Conservation (phyloP, 2,888 invertebrate species). For the Zeuzera pyrina region DNA sequence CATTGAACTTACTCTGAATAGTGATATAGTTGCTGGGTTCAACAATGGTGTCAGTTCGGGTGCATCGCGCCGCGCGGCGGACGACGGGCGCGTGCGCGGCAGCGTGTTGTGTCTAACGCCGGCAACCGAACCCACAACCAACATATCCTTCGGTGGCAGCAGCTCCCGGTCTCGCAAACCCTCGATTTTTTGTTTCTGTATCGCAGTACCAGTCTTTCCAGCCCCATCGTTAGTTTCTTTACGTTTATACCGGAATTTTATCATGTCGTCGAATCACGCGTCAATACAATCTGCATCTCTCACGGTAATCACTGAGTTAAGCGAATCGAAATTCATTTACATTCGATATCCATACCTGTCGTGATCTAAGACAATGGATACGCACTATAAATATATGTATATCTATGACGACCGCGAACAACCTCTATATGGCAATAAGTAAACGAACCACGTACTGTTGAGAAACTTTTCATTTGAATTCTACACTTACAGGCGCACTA, state of each 20-base stretch:
- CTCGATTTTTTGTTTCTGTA: slow-evolving; percentile 66
- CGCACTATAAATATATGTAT: slow-evolving; percentile 49
- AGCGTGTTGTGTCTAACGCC: slow-evolving; percentile 61
- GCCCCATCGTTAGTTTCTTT: slow-evolving; percentile 62
- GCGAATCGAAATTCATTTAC: slow-evolving; percentile 28
- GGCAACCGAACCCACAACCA: slow-evolving; percentile 48
- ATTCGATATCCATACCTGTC: slow-evolving; percentile 40
- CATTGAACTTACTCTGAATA: slow-evolving; percentile 69
- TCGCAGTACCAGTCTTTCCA: slow-evolving; percentile 38
- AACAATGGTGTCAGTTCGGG: slow-evolving; percentile 33
- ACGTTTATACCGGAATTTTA: slow-evolving; percentile 78
- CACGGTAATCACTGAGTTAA: slow-evolving; percentile 18
- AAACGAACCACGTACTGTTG: slow-evolving; percentile 52
- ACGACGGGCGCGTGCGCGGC: slow-evolving; percentile 50
- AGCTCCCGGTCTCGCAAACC: slow-evolving; percentile 55
- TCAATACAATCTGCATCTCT: slow-evolving; percentile 53
- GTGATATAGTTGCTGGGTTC: slow-evolving; percentile 46
- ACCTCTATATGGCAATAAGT: slow-evolving; percentile 54
- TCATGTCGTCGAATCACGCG: slow-evolving; percentile 70
- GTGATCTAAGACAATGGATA: slow-evolving; percentile 52
- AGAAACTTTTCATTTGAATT: slow-evolving; percentile 53
- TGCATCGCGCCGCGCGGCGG: slow-evolving; percentile 36
- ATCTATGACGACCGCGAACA: slow-evolving; percentile 26
- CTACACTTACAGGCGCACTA: slow-evolving; percentile 23
- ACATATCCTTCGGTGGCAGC: slow-evolving; percentile 59